Evolutionary conservation across 2,797 vertebrate genomes (phyloP).

Genomic region (Ciconia nigra): DNA sequence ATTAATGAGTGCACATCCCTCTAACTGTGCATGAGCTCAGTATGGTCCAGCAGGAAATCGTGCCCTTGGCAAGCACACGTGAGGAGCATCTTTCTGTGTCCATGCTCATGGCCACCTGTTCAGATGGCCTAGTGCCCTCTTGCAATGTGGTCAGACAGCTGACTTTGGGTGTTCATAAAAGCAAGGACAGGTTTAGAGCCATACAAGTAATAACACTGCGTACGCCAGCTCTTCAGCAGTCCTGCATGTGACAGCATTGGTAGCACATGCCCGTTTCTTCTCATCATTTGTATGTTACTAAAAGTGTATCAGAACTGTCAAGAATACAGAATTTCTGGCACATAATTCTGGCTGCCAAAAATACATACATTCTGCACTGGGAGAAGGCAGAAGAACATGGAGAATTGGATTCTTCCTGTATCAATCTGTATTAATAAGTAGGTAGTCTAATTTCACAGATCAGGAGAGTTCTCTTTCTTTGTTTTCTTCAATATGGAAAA

Average conservation of each 20-base stretch:
- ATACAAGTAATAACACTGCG: neutral
- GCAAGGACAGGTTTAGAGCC: neutral
- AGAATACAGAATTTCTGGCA: neutral
- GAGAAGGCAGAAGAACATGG: neutral
- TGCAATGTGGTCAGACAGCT: neutral
- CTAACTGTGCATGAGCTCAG: neutral
- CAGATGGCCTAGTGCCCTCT: constrained; percentile 51
- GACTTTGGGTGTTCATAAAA: neutral
- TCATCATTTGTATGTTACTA: neutral
- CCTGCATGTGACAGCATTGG: neutral
- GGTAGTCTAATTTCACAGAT: neutral
- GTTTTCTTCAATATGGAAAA: neutral
- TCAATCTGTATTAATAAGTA: neutral
- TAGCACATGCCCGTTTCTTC: neutral
- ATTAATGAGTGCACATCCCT: constrained; percentile 43
- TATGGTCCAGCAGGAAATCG: neutral
- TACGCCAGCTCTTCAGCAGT: neutral
- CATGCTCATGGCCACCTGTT: constrained; percentile 19
- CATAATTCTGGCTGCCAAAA: neutral
- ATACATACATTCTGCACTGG: neutral
- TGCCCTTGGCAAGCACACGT: neutral
- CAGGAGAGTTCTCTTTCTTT: neutral
- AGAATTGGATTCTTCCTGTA: neutral
- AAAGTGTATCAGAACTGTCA: neutral
- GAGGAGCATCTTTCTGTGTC: constrained; percentile 43